Conservation (phyloP, 1,140 invertebrate species). For the Thaumatotibia leucotreta region DNA sequence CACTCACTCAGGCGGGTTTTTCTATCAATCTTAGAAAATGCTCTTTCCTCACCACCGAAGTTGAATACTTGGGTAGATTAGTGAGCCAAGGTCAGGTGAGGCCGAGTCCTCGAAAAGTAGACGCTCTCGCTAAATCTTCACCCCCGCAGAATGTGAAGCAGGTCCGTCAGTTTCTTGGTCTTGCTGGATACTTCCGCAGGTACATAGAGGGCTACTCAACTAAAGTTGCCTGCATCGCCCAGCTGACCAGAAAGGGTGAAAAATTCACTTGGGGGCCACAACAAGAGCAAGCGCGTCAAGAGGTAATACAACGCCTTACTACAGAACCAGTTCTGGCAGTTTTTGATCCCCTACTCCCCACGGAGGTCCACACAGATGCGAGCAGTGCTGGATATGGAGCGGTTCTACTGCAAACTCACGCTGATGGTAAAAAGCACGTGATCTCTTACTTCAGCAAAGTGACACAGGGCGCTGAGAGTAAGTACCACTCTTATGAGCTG, state of each 20-base stretch:
- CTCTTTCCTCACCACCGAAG: background rate
- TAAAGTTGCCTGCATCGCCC: background rate
- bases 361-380: constrained; percentile 21
- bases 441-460: constrained; percentile 8
- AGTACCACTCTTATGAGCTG: constrained; percentile 54
- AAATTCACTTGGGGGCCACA: background rate
- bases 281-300: background rate
- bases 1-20: background rate
- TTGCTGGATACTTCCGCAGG: background rate
- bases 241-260: background rate
- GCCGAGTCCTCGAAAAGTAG: background rate
- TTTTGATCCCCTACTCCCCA: constrained; percentile 20
- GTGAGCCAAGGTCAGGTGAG: background rate
- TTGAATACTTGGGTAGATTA: background rate
- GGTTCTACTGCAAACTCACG: constrained; percentile 26
- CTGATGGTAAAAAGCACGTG: constrained; percentile 14
- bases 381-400: constrained; percentile 21
- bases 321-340: constrained; percentile 33
- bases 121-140: background rate
- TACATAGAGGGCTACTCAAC: background rate
- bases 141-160: background rate
- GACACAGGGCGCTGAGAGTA: background rate
- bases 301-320: background rate
- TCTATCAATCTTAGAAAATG: background rate
- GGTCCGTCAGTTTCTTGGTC: background rate